Conservation (phyloP, 2,888 invertebrate species). For the Mimachlamys varia region DNA sequence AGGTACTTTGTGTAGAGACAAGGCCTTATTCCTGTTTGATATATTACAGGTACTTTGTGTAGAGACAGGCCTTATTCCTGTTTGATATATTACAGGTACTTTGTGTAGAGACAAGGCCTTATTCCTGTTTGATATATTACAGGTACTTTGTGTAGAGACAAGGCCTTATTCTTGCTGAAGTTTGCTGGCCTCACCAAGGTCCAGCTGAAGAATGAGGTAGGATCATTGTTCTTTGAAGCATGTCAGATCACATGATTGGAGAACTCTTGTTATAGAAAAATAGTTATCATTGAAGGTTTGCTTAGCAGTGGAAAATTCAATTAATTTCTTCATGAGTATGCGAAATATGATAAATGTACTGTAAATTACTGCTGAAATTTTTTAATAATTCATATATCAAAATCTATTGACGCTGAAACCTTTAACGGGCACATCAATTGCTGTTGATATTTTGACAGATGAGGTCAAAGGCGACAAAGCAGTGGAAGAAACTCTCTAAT, state of each 20-base stretch:
- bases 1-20: slow-evolving; percentile 72
- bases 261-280: too few relatives aligned
- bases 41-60: too few relatives aligned
- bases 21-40: too few relatives aligned
- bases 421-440: background rate
- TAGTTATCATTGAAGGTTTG: too few relatives aligned
- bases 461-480: slow-evolving; percentile 66
- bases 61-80: too few relatives aligned
- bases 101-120: too few relatives aligned
- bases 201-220: slow-evolving; percentile 76
- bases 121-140: slow-evolving; percentile 49
- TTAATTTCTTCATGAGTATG: background rate
- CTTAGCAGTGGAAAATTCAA: too few relatives aligned
- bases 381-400: too few relatives aligned
- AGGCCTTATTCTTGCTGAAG: slow-evolving; percentile 76
- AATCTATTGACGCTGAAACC: too few relatives aligned
- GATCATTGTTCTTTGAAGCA: background rate
- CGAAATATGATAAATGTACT: too few relatives aligned
- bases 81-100: too few relatives aligned
- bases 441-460: slow-evolving; percentile 57
- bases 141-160: slow-evolving; percentile 72
- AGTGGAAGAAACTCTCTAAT: slow-evolving; percentile 69
- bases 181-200: slow-evolving; percentile 78
- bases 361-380: too few relatives aligned
- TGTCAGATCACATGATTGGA: background rate